Evolutionary conservation across 1,140 invertebrate species (phyloP).

Genomic region (Brachionus sp.): DNA sequence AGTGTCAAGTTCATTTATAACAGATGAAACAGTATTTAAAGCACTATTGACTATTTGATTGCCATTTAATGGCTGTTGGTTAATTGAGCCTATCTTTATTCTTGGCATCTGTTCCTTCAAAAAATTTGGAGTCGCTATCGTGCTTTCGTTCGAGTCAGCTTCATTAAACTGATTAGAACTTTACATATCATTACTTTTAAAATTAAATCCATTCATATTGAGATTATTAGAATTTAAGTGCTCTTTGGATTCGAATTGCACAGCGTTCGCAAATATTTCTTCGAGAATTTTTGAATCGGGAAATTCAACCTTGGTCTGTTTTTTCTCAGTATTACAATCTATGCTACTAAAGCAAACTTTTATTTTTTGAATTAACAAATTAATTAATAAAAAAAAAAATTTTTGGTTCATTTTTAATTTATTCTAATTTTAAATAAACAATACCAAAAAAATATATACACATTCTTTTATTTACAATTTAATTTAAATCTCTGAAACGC

Average conservation of each 20-base stretch:
- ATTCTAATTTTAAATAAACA: too few species aligned
- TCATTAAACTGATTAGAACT: not conserved
- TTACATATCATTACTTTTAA: not conserved
- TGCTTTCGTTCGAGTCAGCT: not conserved
- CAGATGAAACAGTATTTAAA: too few species aligned
- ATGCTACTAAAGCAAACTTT: too few species aligned
- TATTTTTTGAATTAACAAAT: too few species aligned
- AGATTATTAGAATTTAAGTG: not conserved
- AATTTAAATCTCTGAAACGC: too few species aligned
- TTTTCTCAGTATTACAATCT: too few species aligned
- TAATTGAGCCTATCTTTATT: not conserved
- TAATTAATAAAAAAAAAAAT: too few species aligned
- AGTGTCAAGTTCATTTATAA: too few species aligned
- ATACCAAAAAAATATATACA: too few species aligned
- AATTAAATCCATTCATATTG: not conserved
- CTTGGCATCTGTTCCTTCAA: not conserved
- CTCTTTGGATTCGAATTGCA: slow-evolving; percentile 21
- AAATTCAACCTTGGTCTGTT: too few species aligned
- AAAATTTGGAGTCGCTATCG: not conserved
- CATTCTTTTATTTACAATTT: too few species aligned
- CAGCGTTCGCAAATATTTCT: slow-evolving; percentile 33
- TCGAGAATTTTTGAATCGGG: slow-evolving; percentile 34
- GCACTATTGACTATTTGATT: not conserved
- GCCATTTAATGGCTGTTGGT: not conserved
- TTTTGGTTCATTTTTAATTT: too few species aligned